A percentile compares a stretch with the other conserved stretches of the same genome.
These are phyloP conservation scores for Lasioglossum vierecki DNA, from an alignment of 2,888 invertebrate species.

Conservation along the genomic window DNA sequence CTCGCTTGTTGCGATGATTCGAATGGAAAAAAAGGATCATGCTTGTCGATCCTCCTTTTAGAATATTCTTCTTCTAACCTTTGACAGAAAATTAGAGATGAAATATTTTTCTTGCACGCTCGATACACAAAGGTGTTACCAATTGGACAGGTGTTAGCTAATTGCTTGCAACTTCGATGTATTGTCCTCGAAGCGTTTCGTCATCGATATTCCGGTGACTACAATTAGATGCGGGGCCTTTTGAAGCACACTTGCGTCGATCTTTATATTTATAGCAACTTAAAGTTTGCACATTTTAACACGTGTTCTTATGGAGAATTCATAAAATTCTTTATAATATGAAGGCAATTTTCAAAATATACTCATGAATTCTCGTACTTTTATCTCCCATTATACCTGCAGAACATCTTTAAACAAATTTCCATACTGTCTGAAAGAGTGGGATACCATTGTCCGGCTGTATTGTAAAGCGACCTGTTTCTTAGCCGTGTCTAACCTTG, in stretches of 20 bases:
- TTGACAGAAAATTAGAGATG: neutral
- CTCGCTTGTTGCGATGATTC: neutral
- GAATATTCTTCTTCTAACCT: neutral
- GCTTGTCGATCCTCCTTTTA: neutral
- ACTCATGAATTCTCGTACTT: too few species aligned
- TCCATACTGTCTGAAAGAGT: neutral
- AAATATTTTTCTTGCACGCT: neutral
- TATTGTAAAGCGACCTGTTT: constrained; percentile 24
- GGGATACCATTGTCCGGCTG: neutral
- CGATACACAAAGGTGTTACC: neutral
- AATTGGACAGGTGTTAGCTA: neutral
- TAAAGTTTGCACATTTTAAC: too few species aligned
- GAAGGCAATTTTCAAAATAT: too few species aligned
- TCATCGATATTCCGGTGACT: neutral
- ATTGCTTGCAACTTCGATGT: neutral
- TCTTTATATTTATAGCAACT: too few species aligned
- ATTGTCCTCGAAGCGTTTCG: neutral
- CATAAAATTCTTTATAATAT: too few species aligned
- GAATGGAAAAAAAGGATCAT: neutral
- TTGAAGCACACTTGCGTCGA: neutral
- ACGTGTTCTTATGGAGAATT: too few species aligned
- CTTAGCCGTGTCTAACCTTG: constrained; percentile 17
- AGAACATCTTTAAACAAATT: too few species aligned
- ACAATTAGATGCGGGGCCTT: neutral
- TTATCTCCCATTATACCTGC: too few species aligned